phyloP scores from a whole-genome alignment of 2,888 invertebrate species.

The Conchocele bisecta region DNA sequence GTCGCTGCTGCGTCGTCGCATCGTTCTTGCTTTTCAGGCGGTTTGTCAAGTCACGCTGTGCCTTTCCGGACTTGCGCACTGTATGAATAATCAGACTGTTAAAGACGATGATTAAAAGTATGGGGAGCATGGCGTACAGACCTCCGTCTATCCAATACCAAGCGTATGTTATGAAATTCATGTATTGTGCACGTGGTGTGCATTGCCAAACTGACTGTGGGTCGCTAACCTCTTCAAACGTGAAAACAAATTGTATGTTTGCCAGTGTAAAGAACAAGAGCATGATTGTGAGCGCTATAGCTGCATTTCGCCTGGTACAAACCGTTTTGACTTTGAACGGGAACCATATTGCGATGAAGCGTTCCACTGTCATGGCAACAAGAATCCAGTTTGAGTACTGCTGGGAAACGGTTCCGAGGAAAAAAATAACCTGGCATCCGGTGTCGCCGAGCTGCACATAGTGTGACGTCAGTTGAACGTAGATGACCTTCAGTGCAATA shows the following conservation, averaged over 20 bases:
- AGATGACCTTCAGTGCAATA: constrained; percentile 65
- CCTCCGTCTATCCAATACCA: constrained; percentile 75
- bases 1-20: constrained; percentile 66
- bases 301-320: constrained; percentile 62
- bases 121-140: constrained; percentile 68
- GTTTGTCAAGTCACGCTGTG: constrained; percentile 59
- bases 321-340: constrained; percentile 70
- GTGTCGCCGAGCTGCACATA: constrained; percentile 59
- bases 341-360: constrained; percentile 76
- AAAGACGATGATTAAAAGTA: constrained; percentile 63
- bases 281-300: constrained; percentile 43
- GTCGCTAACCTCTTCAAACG: constrained; percentile 50
- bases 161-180: constrained; percentile 53
- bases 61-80: constrained; percentile 55
- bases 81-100: constrained; percentile 70
- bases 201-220: constrained; percentile 46
- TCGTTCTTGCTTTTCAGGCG: constrained; percentile 57
- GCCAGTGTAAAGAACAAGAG: constrained; percentile 57
- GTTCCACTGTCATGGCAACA: constrained; percentile 75
- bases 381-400: constrained; percentile 76
- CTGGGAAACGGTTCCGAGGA: constrained; percentile 66
- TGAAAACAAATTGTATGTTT: constrained; percentile 63
- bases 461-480: constrained; percentile 60
- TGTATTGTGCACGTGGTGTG: constrained; percentile 42
- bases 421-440: constrained; percentile 68